These are phyloP conservation scores for Hippocampus abdominalis DNA, from an alignment of 2,113 vertebrate genomes.

Conservation along the genomic window DNA sequence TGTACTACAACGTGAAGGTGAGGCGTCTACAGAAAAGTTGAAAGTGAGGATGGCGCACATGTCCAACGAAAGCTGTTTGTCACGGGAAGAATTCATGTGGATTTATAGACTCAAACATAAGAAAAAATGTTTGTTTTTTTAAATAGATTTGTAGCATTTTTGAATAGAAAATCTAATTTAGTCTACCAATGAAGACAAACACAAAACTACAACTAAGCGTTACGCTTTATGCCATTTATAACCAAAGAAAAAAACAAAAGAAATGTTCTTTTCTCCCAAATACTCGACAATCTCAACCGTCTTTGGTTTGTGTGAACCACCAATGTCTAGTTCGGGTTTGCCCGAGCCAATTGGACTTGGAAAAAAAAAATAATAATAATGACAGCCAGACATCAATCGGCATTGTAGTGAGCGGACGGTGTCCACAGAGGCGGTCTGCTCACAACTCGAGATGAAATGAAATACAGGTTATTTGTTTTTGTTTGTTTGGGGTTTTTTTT, in stretches of 20 bases:
- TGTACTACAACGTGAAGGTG: slow-evolving; percentile 20
- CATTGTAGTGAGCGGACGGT: not conserved
- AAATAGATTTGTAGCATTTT: slow-evolving; percentile 54
- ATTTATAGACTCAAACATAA: slow-evolving; percentile 55
- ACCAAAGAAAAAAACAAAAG: slow-evolving; percentile 32
- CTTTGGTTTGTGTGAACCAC: slow-evolving; percentile 72
- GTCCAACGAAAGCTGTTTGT: slow-evolving; percentile 26
- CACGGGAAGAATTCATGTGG: slow-evolving; percentile 52
- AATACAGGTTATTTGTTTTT: not conserved
- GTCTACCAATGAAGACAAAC: slow-evolving; percentile 67
- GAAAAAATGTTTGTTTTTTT: too few relatives aligned
- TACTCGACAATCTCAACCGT: slow-evolving; percentile 58
- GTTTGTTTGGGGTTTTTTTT: too few relatives aligned
- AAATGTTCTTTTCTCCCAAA: slow-evolving; percentile 44
- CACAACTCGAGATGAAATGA: not conserved
- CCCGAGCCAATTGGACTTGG: slow-evolving; percentile 16
- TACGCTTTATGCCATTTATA: slow-evolving; percentile 42
- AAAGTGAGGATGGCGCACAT: slow-evolving; percentile 48
- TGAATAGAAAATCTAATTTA: slow-evolving; percentile 61
- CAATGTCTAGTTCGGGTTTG: slow-evolving; percentile 34
- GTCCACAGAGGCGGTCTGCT: slow-evolving; percentile 23
- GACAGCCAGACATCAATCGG: slow-evolving; percentile 16
- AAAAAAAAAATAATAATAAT: slow-evolving; percentile 26
- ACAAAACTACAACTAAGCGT: slow-evolving; percentile 59
- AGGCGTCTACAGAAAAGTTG: slow-evolving; percentile 34